Evolutionary conservation across 2,797 vertebrate genomes (phyloP), one percentile per base, ranked within the genome.

Genomic region (Paguma larvata): DNA sequence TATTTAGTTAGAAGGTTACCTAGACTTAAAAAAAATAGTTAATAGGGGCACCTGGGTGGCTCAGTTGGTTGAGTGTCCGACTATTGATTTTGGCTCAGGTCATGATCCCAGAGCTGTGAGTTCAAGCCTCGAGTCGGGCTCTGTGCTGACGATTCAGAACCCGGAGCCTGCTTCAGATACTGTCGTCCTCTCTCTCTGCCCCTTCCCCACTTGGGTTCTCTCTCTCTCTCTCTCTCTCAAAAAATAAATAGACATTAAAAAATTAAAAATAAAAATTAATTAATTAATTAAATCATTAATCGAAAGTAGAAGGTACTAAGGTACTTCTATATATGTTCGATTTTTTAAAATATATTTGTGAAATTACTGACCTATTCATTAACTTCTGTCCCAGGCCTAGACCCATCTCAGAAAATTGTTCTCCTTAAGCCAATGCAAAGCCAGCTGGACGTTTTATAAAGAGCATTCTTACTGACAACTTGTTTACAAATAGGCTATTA

Each of bases 341-440:
- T 63, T 84, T 95, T 79, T 79, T 94, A 34, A 94, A 94, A 68
- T 34, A 10, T 53, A 59, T 48, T 73, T 82, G 84, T 8, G 21
- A 63, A 77, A 73, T 79, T 83, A 78, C 18, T 46, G 41, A 94
- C 72, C 41, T 75, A 41, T 18, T 84, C 25, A 38, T 77, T 67
- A 62, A 46, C 38, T 78, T 83, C 94, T 79, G 10, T 32, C 27
- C 79, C 63, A 87, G 62, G 5, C 38, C n/a, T 27, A 51, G 41
- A 59, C 8, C 38, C 59, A 63, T 87, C 63, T 68, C 32, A 23
- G 34, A 30, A n/a, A 46, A 32, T 32, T 88, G 77, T 80, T 80
- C 85, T 94, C 34, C 34, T 79, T 78, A 73, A 95, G 48, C 12
- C 18, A 92, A 18, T 30, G 46, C 44, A 78, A 86, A 32, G 2